Evolutionary conservation across 1,140 invertebrate species (phyloP), one percentile per base, ranked within the genome.

Genomic region (Caenorhabditis inopinata): DNA sequence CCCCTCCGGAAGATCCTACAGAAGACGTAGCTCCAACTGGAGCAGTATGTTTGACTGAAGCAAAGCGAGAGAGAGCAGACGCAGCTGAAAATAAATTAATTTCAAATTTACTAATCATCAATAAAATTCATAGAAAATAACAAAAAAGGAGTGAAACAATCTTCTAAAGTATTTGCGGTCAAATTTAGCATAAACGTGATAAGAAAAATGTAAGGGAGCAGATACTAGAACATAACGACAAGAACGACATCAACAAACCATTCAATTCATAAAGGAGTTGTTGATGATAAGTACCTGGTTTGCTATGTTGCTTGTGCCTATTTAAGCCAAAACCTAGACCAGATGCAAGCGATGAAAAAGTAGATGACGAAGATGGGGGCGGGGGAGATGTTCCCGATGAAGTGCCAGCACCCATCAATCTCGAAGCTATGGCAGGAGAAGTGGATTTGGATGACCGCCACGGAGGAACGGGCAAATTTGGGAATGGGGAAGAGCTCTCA

Each of bases 291-390:
- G 32, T 68, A 68, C 58, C 58, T 68, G 58, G 58, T 32, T 68
- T 68, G 58, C 38, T 38, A 68, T 68, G 58, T 68, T 68, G 58
- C 21, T 68, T 68, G 32, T 68, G 58, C n/a, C 58, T 68, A 68
- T 68, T 68, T 16, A 68, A 68, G 58, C 58, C 58, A 42, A 68
- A 68, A n/a, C 58, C 58, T 68, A 68, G 58, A 38, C 58, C 58
- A 68, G 58, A 68, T 18, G 58, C 58, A 68, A 68, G 58, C 58
- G 58, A 68, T 38, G 58, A 68, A 9, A 68, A 29, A 2, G 58
- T 68, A 32, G 58, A 68, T 68, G 32, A 68, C 11, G 58, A 42
- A 38, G 58, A 42, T 35, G 58, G 58, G 38, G 58, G 29, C 35
- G 58, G n/a, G 58, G 58, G 32, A 68, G 58, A 68, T 68, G 58